Conservation (phyloP, 2,888 invertebrate species). For the Tridacna crocea region DNA sequence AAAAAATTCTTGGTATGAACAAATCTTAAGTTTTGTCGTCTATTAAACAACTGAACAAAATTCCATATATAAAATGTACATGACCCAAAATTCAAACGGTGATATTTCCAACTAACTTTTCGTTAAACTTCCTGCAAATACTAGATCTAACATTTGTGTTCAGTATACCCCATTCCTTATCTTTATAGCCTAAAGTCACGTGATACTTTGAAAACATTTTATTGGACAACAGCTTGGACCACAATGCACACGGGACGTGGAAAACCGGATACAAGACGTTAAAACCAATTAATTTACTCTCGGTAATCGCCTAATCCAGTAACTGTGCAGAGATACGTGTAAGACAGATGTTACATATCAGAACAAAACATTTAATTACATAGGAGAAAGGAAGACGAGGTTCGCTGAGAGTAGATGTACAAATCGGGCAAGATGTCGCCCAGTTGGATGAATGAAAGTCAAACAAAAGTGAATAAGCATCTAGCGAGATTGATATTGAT, state of each 20-base stretch:
- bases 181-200: neutral
- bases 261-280: neutral
- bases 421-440: conserved; percentile 22
- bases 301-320: conserved; percentile 1
- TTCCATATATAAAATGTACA: neutral
- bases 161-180: neutral
- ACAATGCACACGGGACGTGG: conserved; percentile 12
- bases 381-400: neutral
- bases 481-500: conserved; percentile 17
- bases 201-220: neutral
- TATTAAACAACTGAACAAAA: too few relatives aligned
- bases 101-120: neutral
- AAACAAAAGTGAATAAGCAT: conserved; percentile 19
- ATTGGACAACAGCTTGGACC: neutral
- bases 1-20: too few relatives aligned
- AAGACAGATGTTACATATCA: conserved; percentile 3
- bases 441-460: conserved; percentile 1
- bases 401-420: neutral
- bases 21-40: too few relatives aligned
- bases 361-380: conserved; percentile 13
- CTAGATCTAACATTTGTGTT: neutral
- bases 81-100: neutral
- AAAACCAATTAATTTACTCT: conserved; percentile 13
- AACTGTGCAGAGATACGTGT: neutral
- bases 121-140: neutral